Percentiles rank a stretch among this genome's conserved stretches.
Evolutionary conservation across 1,140 invertebrate genomes (phyloP).

Genomic region (Conus ventricosus): DNA sequence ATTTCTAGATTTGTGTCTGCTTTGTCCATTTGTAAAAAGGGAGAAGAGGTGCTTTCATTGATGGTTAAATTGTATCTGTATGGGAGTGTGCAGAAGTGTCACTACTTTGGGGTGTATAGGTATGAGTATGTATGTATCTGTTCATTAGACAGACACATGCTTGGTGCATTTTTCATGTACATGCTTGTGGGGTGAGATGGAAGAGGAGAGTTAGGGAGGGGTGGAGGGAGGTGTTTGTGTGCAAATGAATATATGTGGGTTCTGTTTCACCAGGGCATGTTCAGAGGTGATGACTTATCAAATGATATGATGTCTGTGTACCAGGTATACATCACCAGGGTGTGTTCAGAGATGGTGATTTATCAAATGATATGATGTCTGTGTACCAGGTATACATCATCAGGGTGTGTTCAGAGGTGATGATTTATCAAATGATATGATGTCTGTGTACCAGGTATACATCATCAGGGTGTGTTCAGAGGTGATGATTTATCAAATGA

Average conservation of each 20-base stretch:
- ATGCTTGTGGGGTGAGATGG: neutral
- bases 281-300: constrained; percentile 78
- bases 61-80: no score
- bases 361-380: no score
- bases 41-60: no score
- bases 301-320: no score
- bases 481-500: constrained; percentile 62
- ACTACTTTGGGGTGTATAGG: no score
- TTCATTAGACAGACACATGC: no score
- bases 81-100: no score
- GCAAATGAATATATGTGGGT: constrained; percentile 69
- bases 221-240: constrained; percentile 55
- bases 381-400: constrained; percentile 85
- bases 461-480: constrained; percentile 96
- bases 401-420: constrained; percentile 92
- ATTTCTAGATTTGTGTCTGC: neutral
- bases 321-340: constrained; percentile 93
- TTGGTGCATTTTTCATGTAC: neutral
- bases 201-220: neutral
- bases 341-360: constrained; percentile 84
- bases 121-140: no score
- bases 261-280: constrained; percentile 94
- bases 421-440: no score
- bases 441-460: constrained; percentile 79
- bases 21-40: neutral